Conservation (phyloP, 2,888 invertebrate genomes). For the Brachylomia viminalis region DNA sequence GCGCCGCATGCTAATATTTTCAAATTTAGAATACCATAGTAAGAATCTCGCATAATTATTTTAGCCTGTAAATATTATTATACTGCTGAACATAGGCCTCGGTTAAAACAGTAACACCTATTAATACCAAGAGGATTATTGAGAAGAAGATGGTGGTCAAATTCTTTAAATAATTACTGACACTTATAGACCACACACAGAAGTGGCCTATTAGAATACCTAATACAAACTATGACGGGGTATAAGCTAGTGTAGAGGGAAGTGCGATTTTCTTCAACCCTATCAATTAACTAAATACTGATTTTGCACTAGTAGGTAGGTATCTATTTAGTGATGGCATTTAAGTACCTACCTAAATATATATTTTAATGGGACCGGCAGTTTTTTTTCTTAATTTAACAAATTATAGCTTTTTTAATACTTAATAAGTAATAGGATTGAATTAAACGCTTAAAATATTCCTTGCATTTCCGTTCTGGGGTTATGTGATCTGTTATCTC, state of each 20-base stretch:
- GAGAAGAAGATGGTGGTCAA: too few relatives aligned
- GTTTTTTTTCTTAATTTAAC: not conserved
- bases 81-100: not conserved
- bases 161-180: not conserved
- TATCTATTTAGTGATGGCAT: not conserved
- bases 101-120: too few relatives aligned
- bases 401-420: too few relatives aligned
- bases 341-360: not conserved
- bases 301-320: not conserved
- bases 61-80: not conserved
- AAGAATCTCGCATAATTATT: not conserved
- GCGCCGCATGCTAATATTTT: not conserved
- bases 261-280: slow-evolving; percentile 7
- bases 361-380: not conserved
- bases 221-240: not conserved
- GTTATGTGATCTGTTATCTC: not conserved
- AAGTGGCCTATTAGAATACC: too few relatives aligned
- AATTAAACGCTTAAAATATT: not conserved
- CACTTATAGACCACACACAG: too few relatives aligned
- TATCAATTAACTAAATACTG: not conserved
- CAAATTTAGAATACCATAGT: not conserved
- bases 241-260: not conserved
- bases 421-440: not conserved
- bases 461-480: not conserved
- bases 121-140: not conserved